Evolutionary conservation across 2,888 invertebrate genomes (phyloP), one percentile per base, ranked within the genome.

Genomic region (Neoascia interrupta): DNA sequence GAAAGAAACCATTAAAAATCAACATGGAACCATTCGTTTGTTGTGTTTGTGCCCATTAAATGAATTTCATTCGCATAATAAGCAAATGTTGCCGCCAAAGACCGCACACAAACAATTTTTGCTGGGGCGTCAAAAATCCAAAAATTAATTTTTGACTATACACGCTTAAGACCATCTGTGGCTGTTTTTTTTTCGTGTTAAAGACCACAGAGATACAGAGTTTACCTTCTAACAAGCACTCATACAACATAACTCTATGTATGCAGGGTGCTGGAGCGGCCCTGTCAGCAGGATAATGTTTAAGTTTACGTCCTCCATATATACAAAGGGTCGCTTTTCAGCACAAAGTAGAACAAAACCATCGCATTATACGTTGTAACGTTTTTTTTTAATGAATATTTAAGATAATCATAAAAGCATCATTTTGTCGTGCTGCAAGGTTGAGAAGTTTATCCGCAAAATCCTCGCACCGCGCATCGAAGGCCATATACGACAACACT

Each of bases 371-470:
- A n/a, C n/a, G n/a, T n/a, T n/a, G n/a, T 11, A 1, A 5, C 19
- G n/a, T 39, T 37, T 41, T 58, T 58, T 41, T 69, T 60, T 60
- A 69, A 69, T 69, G 69, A 69, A 69, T 69, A 69, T 69, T 69
- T 58, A 69, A 69, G 41, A 60, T 58, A 69, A 69, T 69, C 69
- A 51, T 69, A 69, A 69, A 69, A 69, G 58, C 69, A 69, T n/a
- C n/a, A n/a, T 69, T 68, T 68, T 60, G 69, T 49, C 51, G 51
- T 51, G 34, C 6, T 16, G 36, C 18, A 34, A 34, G 51, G 58
- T 41, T 51, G 18, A 3, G 37, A 51, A 56, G 47, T 68, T 68
- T 28, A 47, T 47, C 37, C 39, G 15, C 13, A 18, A 60, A 31
- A 51, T 6, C 23, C 19, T 19, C 5, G n/a, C 16, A 49, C n/a